Evolutionary conservation across 2,113 vertebrate genomes (phyloP), one percentile per base, ranked within the genome.

Genomic region (Paralichthys olivaceus): DNA sequence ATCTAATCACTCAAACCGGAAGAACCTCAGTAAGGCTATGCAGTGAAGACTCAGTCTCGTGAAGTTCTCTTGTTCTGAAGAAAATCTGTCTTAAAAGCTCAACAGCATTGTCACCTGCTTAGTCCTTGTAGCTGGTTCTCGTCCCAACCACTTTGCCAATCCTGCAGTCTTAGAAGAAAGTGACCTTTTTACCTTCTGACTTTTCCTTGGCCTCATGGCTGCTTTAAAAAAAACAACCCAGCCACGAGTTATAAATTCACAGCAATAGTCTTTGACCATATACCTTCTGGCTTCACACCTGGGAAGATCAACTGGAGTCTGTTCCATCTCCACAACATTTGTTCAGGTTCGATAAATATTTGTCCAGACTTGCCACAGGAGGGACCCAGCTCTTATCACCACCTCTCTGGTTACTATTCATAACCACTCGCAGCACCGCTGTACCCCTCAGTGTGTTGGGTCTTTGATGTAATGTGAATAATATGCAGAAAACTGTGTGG

Each of bases 381-480:
- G 72, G 59, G 77, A 82, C 65, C 60, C 74, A 53, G 77, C 72
- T 84, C 84, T 84, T 72, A 74, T 77, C 20, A 63, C 58, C 86
- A 84, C 82, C 77, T 77, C 80, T 78, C 81, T 84, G 81, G 85
- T 89, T 87, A 72, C 75, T 87, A 77, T 88, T 84, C 79, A 74
- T 86, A 78, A 84, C 88, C 82, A 89, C 77, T 83, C 84, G 69
- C 86, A 45, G 86, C 80, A 22, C 81, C 28, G 80, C 75, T 79
- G 83, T 75, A 67, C 66, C 84, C 88, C 78, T 80, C 84, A 72
- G 89, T 60, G 62, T 60, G 87, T 80, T 65, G 62, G 79, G 69
- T 84, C 85, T 86, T 90, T 85, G 83, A 87, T 90, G 87, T 88
- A 89, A 88, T 88, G 85, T 92, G 89, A 89, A 84, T 87, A 84